These are phyloP conservation scores for Trachemys scripta DNA, from an alignment of 2,113 vertebrate species.

Conservation along the genomic window DNA sequence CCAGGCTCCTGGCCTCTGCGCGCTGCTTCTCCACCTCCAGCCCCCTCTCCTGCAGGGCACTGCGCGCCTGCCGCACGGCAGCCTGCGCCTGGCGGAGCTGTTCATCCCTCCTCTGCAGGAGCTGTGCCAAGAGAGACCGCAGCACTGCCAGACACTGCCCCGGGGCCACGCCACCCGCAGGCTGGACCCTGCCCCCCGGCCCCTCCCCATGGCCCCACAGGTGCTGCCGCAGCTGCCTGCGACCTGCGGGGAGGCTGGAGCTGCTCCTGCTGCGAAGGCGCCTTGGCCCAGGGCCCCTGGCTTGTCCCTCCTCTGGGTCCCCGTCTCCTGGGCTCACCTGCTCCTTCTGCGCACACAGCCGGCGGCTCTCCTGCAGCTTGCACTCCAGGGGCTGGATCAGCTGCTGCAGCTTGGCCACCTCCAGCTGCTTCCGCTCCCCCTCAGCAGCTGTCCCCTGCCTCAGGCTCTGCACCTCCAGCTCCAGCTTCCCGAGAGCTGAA, in stretches of 20 bases:
- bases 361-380: constrained; percentile 70
- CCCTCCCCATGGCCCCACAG: too few species aligned
- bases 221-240: too few species aligned
- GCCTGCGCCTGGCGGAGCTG: constrained; percentile 71
- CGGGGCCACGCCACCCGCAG: background rate
- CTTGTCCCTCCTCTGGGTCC: background rate
- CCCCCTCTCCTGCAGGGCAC: constrained; percentile 58
- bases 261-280: too few species aligned
- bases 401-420: constrained; percentile 55
- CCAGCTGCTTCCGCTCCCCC: constrained; percentile 67
- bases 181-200: too few species aligned
- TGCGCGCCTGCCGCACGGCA: constrained; percentile 69
- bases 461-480: constrained; percentile 70
- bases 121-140: constrained; percentile 49
- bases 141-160: background rate
- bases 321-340: constrained; percentile 56
- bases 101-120: constrained; percentile 72
- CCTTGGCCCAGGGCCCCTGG: too few species aligned
- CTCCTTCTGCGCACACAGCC: constrained; percentile 65
- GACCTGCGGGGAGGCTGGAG: too few species aligned
- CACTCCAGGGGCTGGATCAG: constrained; percentile 69
- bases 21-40: constrained; percentile 69
- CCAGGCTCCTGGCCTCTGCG: constrained; percentile 17
- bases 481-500: constrained; percentile 73
- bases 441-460: constrained; percentile 61